phyloP scores from a whole-genome alignment of 2,113 vertebrate genomes.

The Melanostigma gelatinosum region DNA sequence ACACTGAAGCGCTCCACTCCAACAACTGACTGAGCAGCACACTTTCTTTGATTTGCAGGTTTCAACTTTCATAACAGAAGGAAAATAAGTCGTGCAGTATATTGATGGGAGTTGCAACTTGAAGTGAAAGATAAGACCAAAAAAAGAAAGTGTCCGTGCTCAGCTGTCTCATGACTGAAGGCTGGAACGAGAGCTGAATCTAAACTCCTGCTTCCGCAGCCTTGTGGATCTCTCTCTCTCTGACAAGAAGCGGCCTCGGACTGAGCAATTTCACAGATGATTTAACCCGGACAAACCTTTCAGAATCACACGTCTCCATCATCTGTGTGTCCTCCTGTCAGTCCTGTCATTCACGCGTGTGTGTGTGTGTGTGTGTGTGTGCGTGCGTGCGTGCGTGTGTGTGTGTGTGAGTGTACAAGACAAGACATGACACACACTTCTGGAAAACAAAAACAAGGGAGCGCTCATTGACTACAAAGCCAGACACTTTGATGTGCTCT shows the following conservation, averaged over 20 bases:
- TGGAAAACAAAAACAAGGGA: constrained; percentile 19
- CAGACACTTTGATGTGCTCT: not conserved
- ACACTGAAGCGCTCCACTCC: not conserved
- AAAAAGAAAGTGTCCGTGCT: constrained; percentile 22
- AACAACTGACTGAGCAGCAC: constrained; percentile 8
- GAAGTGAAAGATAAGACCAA: constrained; percentile 4
- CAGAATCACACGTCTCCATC: not conserved
- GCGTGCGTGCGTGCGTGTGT: too few species aligned
- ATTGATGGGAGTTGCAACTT: constrained; percentile 7
- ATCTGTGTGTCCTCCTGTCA: constrained; percentile 8
- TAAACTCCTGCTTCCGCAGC: constrained; percentile 41
- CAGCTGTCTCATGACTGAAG: constrained; percentile 6
- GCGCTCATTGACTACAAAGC: not conserved
- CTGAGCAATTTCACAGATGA: constrained; percentile 47
- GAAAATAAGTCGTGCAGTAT: not conserved
- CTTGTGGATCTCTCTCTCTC: constrained; percentile 32
- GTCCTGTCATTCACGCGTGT: not conserved
- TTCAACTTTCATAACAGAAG: constrained; percentile 6
- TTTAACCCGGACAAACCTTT: constrained; percentile 43
- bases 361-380: not conserved
- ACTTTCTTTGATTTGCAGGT: constrained; percentile 18
- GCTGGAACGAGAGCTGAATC: constrained; percentile 29
- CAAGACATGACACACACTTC: not conserved
- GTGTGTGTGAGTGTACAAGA: too few species aligned
- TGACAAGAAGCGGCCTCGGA: constrained; percentile 20